A percentile compares a stretch with the other conserved stretches of the same genome.
Conservation (phyloP, 2,888 invertebrate species). For the Synanthedon andrenaeformis region DNA sequence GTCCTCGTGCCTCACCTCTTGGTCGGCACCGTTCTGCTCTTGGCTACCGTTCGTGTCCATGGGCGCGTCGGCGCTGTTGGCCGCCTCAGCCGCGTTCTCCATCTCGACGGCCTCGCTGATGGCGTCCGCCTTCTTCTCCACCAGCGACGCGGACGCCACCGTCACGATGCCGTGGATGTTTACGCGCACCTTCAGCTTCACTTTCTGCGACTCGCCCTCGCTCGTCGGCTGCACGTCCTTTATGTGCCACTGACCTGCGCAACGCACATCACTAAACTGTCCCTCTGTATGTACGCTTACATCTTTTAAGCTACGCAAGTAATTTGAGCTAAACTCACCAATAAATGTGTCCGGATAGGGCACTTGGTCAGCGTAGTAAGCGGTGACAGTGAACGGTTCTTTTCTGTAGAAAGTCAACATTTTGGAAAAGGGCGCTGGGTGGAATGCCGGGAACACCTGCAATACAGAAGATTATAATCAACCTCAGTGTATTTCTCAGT, state of each 20-base stretch:
- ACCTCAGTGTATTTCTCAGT: background rate
- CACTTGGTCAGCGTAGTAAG: conserved; percentile 81
- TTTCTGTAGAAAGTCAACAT: conserved; percentile 93
- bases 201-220: conserved; percentile 93
- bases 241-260: conserved; percentile 78
- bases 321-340: conserved; percentile 66
- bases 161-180: conserved; percentile 94
- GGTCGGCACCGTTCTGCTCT: conserved; percentile 52
- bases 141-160: conserved; percentile 86
- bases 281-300: no score
- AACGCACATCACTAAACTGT: no score
- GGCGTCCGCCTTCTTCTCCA: conserved; percentile 77
- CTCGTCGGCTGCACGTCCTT: conserved; percentile 87
- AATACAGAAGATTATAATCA: background rate
- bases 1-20: conserved; percentile 63
- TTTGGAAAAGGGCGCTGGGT: conserved; percentile 93
- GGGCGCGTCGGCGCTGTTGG: conserved; percentile 47
- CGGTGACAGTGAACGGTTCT: conserved; percentile 88
- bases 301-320: no score
- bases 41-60: conserved; percentile 64
- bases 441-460: conserved; percentile 87
- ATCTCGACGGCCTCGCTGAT: conserved; percentile 52
- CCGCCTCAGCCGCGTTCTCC: conserved; percentile 55
- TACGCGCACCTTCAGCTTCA: conserved; percentile 95
- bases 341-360: conserved; percentile 84